These are phyloP conservation scores for Athrips mouffetella DNA, from an alignment of 2,888 invertebrate species.

Conservation along the genomic window DNA sequence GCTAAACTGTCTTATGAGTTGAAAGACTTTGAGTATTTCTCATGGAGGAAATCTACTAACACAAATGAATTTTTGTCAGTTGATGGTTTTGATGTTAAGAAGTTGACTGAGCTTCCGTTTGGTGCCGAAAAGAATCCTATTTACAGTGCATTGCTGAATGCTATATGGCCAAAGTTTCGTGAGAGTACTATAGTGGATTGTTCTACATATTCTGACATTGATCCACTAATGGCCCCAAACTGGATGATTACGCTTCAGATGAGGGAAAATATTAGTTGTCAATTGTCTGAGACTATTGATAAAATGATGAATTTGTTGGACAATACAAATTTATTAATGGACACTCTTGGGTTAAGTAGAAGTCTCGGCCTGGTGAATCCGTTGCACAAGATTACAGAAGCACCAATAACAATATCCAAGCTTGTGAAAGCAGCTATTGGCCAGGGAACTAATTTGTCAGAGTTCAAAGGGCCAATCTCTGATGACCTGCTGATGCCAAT, in stretches of 20 bases:
- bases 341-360: conserved; percentile 65
- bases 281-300: conserved; percentile 85
- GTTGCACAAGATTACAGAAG: conserved; percentile 86
- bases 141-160: conserved; percentile 85
- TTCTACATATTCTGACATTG: conserved; percentile 91
- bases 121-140: conserved; percentile 91
- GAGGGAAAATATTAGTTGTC: conserved; percentile 83
- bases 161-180: conserved; percentile 91
- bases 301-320: conserved; percentile 84
- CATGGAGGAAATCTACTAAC: conserved; percentile 78
- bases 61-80: conserved; percentile 69
- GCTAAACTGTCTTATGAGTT: conserved; percentile 86
- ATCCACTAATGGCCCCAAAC: conserved; percentile 86
- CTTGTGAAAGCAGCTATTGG: conserved; percentile 74
- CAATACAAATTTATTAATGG: conserved; percentile 68
- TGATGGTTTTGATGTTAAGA: conserved; percentile 70
- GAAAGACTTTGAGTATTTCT: conserved; percentile 78
- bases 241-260: conserved; percentile 86
- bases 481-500: conserved; percentile 86
- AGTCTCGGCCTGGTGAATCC: conserved; percentile 77
- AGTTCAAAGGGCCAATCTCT: conserved; percentile 85
- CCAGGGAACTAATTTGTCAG: conserved; percentile 74
- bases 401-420: conserved; percentile 83
- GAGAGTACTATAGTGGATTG: conserved; percentile 94
- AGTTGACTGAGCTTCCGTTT: conserved; percentile 83